These are phyloP conservation scores for Ceratoteleas bidentatus DNA, from an alignment of 1,140 invertebrate species.

Conservation along the genomic window DNA sequence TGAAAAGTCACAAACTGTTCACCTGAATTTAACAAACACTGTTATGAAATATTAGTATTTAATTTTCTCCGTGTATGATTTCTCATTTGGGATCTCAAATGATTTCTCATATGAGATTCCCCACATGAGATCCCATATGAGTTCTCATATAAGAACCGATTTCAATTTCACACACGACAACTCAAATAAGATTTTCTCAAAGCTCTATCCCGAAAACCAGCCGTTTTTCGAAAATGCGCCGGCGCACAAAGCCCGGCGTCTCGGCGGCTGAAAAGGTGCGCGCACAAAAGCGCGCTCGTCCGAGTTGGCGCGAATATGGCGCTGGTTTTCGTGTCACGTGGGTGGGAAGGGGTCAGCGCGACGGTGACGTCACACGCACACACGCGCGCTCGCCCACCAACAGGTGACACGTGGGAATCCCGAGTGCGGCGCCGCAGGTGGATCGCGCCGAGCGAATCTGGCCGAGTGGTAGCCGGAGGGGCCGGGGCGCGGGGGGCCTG, in stretches of 20 bases:
- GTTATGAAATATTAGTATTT: too few species aligned
- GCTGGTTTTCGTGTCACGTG: constrained; percentile 60
- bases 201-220: constrained; percentile 42
- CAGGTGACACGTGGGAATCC: constrained; percentile 81
- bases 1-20: too few species aligned
- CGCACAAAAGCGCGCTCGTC: constrained; percentile 49
- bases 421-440: constrained; percentile 75
- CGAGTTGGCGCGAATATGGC: constrained; percentile 52
- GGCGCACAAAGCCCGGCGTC: constrained; percentile 47
- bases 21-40: too few species aligned
- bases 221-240: constrained; percentile 9
- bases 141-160: too few species aligned
- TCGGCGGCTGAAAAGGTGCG: constrained; percentile 45
- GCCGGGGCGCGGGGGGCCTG: constrained; percentile 22
- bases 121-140: too few species aligned
- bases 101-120: too few species aligned
- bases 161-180: too few species aligned
- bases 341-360: constrained; percentile 54
- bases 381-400: constrained; percentile 76
- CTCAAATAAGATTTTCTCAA: too few species aligned
- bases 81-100: too few species aligned
- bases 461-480: constrained; percentile 51
- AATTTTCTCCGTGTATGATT: too few species aligned
- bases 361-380: constrained; percentile 66
- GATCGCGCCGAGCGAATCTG: constrained; percentile 67